A percentile compares a stretch with the other conserved stretches of the same genome.
Conservation (phyloP, 2,888 invertebrate genomes). For the Pyralis farinalis region DNA sequence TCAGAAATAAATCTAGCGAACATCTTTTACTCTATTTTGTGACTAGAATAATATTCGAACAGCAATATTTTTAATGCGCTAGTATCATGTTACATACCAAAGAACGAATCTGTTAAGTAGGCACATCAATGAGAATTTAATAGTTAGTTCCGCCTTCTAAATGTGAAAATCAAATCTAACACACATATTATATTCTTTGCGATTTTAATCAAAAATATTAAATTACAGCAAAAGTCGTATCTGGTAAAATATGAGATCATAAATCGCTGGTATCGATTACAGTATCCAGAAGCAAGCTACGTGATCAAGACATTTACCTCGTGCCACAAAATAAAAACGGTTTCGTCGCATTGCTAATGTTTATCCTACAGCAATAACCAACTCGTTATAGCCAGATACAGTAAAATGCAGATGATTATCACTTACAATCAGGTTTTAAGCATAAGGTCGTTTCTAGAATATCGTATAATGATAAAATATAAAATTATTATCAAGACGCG, state of each 20-base stretch:
- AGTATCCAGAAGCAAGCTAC: constrained; percentile 9
- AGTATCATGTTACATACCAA: too few species aligned
- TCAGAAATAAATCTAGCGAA: too few species aligned
- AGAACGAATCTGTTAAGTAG: too few species aligned
- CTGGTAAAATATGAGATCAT: background rate
- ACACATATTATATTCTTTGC: too few species aligned
- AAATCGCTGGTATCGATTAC: background rate
- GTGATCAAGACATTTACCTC: constrained; percentile 6
- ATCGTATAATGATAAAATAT: background rate
- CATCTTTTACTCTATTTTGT: too few species aligned
- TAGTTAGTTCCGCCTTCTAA: too few species aligned
- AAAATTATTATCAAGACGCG: background rate
- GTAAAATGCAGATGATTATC: background rate
- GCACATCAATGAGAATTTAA: too few species aligned
- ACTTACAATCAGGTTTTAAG: background rate
- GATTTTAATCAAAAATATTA: background rate
- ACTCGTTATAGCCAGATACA: background rate
- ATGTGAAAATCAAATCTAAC: too few species aligned
- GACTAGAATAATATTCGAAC: too few species aligned
- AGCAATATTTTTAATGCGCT: too few species aligned
- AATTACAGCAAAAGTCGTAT: background rate
- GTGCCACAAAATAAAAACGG: constrained; percentile 4
- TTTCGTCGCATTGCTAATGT: constrained; percentile 3
- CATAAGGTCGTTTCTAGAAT: background rate
- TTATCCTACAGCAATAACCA: background rate